Percentiles rank a stretch among this genome's conserved stretches.
phyloP scores from a whole-genome alignment of 2,797 vertebrate species.

The Thalassophryne amazonica region DNA sequence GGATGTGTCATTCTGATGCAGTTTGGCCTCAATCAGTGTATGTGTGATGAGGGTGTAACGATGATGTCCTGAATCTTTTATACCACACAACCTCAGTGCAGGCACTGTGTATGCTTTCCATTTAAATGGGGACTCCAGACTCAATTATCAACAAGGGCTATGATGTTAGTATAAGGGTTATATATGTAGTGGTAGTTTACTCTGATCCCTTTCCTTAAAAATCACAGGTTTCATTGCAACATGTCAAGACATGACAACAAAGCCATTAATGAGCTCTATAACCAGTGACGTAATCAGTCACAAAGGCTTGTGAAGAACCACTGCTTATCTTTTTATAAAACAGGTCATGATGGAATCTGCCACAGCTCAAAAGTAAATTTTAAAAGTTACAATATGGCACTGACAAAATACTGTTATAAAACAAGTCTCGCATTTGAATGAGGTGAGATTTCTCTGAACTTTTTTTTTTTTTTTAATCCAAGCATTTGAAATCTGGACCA shows the following conservation, averaged over 20 bases:
- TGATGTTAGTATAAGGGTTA: neutral
- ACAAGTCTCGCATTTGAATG: conserved; percentile 7
- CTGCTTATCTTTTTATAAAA: conserved; percentile 23
- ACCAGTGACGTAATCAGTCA: conserved; percentile 3
- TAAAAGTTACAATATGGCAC: conserved; percentile 25
- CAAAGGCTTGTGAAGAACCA: conserved; percentile 29
- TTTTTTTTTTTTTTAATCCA: neutral
- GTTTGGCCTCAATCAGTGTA: too few species aligned
- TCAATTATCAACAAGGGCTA: neutral
- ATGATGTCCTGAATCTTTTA: too few species aligned
- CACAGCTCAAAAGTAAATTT: conserved; percentile 37
- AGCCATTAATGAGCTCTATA: neutral
- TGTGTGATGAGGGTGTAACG: too few species aligned
- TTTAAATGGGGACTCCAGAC: too few species aligned
- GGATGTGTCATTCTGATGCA: too few species aligned
- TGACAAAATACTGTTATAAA: conserved; percentile 52
- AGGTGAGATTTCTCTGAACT: neutral
- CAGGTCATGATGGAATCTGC: neutral
- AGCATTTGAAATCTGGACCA: neutral
- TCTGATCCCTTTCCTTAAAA: conserved; percentile 29
- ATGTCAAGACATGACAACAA: conserved; percentile 8
- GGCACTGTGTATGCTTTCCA: too few species aligned
- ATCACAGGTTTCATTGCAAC: conserved; percentile 13
- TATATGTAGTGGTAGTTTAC: neutral
- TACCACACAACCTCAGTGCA: too few species aligned